Conservation (phyloP, 2,888 invertebrate genomes). For the Calliphora vomitoria region DNA sequence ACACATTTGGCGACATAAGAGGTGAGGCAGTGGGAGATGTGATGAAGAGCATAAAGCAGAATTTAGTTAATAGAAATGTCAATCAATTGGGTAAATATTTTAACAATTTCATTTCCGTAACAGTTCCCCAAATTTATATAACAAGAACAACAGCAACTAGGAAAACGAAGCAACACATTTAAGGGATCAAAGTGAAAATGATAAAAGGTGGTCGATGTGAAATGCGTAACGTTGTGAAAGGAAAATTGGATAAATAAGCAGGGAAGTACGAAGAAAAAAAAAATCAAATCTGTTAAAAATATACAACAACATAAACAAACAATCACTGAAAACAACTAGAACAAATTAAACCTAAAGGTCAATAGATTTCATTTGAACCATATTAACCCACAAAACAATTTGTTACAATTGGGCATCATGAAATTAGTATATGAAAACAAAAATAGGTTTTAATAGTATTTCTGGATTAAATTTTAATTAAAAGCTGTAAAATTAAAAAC, state of each 20-base stretch:
- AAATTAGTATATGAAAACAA: neutral
- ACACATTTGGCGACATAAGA: slow-evolving; percentile 10
- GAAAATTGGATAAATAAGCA: slow-evolving; percentile 44
- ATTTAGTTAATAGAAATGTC: slow-evolving; percentile 75
- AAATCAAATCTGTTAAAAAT: neutral
- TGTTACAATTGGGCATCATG: neutral
- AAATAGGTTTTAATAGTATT: too few species aligned
- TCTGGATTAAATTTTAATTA: too few species aligned
- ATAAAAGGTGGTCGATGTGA: slow-evolving; percentile 36
- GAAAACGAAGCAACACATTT: slow-evolving; percentile 19
- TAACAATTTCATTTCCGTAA: slow-evolving; percentile 70
- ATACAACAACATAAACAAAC: slow-evolving; percentile 20
- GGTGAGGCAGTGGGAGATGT: neutral
- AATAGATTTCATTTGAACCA: slow-evolving; percentile 8
- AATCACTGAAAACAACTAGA: slow-evolving; percentile 25
- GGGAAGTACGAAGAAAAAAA: slow-evolving; percentile 10
- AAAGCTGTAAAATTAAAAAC: too few species aligned
- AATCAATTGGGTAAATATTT: slow-evolving; percentile 75
- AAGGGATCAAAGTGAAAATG: slow-evolving; percentile 50
- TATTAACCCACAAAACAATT: neutral
- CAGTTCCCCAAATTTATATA: slow-evolving; percentile 48
- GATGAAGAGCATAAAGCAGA: slow-evolving; percentile 47
- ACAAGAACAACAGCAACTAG: slow-evolving; percentile 1
- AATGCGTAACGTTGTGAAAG: slow-evolving; percentile 52
- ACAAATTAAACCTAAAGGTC: slow-evolving; percentile 27